Percentiles rank a stretch among this genome's conserved stretches.
Conservation (phyloP, 2,113 vertebrate species). For the Nothoprocta perdicaria region DNA sequence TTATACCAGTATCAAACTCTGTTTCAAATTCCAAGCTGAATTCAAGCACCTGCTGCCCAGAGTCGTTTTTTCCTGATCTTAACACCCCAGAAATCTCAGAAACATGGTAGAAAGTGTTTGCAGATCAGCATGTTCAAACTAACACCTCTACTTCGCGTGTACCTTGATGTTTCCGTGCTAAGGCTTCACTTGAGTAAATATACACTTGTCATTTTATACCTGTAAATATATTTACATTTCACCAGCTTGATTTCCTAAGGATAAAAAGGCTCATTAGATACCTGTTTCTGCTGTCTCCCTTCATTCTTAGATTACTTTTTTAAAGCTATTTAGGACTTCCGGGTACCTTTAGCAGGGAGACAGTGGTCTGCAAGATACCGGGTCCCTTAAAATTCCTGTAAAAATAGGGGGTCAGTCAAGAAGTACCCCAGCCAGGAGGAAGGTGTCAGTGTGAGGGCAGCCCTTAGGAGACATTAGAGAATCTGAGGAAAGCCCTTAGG, state of each 20-base stretch:
- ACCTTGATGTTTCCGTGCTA: neutral
- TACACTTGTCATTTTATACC: neutral
- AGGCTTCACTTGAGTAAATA: neutral
- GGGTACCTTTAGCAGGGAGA: neutral
- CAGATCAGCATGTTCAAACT: neutral
- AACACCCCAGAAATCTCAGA: neutral
- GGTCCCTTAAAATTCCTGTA: neutral
- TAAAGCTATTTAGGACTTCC: neutral
- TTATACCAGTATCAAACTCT: neutral
- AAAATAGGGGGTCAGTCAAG: neutral
- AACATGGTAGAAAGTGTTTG: neutral
- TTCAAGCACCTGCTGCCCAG: neutral
- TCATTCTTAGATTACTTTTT: neutral
- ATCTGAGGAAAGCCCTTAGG: neutral
- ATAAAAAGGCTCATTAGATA: neutral
- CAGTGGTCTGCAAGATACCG: neutral
- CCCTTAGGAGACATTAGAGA: neutral
- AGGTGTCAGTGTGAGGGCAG: neutral
- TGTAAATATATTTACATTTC: conserved; percentile 31
- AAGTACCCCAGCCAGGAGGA: neutral
- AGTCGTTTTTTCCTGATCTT: neutral
- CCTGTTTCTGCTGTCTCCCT: neutral
- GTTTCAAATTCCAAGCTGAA: neutral
- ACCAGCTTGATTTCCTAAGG: neutral
- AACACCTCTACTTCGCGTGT: neutral